Conservation (phyloP, 1,140 invertebrate genomes). For the Elymnias hypermnestra region DNA sequence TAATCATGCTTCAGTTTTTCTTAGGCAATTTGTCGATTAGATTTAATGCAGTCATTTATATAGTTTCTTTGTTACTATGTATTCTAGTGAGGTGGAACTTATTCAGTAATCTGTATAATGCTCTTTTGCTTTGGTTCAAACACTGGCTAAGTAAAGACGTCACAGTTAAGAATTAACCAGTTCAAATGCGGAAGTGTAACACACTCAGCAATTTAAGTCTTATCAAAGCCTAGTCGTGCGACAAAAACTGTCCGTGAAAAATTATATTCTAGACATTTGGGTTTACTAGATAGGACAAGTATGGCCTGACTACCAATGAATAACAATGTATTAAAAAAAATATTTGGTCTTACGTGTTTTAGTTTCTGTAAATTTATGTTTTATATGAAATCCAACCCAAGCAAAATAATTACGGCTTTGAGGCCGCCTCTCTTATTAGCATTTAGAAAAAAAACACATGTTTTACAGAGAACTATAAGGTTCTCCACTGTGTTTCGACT, state of each 20-base stretch:
- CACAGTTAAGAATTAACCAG: too few species aligned
- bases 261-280: not conserved
- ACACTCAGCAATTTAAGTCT: constrained; percentile 38
- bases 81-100: constrained; percentile 27
- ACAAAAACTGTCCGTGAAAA: constrained; percentile 2
- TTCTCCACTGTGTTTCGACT: too few species aligned
- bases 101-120: constrained; percentile 27
- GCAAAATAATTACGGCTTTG: too few species aligned
- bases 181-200: constrained; percentile 36
- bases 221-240: constrained; percentile 30
- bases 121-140: too few species aligned
- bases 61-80: constrained; percentile 27
- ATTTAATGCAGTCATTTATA: constrained; percentile 35
- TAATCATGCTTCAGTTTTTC: constrained; percentile 7
- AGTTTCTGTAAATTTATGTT: too few species aligned
- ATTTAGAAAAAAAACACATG: too few species aligned
- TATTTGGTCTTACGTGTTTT: not conserved
- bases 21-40: constrained; percentile 19
- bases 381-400: too few species aligned
- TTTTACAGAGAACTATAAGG: too few species aligned
- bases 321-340: not conserved
- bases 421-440: too few species aligned
- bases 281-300: not conserved
- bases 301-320: not conserved
- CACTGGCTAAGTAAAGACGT: too few species aligned